phyloP scores from a whole-genome alignment of 2,797 vertebrate species.

The Hipposideros larvatus region DNA sequence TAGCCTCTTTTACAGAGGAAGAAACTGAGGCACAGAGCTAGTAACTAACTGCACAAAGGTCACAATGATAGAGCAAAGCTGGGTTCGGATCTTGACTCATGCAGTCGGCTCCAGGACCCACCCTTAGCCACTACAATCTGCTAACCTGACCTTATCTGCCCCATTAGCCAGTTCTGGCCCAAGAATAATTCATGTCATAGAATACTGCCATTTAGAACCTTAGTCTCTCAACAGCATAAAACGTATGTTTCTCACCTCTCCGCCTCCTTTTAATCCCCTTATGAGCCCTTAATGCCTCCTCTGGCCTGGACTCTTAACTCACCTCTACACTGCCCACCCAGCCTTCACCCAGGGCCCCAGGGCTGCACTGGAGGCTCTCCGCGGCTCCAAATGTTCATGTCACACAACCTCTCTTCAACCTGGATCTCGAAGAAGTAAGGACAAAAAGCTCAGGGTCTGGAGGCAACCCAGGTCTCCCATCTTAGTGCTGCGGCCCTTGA shows the following conservation, averaged over 20 bases:
- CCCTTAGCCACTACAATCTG: not conserved
- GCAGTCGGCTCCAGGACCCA: not conserved
- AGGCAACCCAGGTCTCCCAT: not conserved
- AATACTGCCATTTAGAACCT: not conserved
- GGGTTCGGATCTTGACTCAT: not conserved
- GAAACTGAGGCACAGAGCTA: not conserved
- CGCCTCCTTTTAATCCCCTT: not conserved
- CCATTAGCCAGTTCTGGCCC: not conserved
- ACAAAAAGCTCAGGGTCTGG: not conserved
- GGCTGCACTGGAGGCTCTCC: not conserved
- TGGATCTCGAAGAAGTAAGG: not conserved
- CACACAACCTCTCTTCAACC: not conserved
- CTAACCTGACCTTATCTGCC: not conserved
- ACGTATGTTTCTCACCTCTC: not conserved
- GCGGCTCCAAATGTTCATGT: no score
- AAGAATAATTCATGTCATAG: not conserved
- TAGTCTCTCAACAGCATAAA: not conserved
- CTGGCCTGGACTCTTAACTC: not conserved
- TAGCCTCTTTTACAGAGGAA: not conserved
- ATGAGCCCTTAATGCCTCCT: not conserved
- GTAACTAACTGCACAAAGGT: not conserved
- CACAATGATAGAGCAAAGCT: not conserved
- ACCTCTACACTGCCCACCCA: not conserved
- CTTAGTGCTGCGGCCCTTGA: not conserved
- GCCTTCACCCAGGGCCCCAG: not conserved